These are phyloP conservation scores for Aspidoscelis tigris DNA, from an alignment of 2,113 vertebrate species.

Conservation along the genomic window DNA sequence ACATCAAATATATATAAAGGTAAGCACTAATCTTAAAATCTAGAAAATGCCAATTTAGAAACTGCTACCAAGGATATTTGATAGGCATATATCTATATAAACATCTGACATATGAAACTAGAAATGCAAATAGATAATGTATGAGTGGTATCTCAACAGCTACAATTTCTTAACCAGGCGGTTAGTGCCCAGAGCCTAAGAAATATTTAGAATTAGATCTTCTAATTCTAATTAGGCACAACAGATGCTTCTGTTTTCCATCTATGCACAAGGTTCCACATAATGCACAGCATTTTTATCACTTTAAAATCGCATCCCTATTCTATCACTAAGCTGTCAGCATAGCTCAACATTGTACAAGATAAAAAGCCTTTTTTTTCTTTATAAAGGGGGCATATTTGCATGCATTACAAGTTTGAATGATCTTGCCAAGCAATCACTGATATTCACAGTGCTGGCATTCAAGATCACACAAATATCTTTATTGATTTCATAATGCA, in stretches of 20 bases:
- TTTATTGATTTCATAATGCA: background rate
- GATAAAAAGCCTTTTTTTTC: background rate
- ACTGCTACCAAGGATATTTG: slow-evolving; percentile 3
- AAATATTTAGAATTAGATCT: background rate
- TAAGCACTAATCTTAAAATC: background rate
- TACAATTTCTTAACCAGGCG: background rate
- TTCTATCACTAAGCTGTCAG: background rate
- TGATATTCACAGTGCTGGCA: background rate
- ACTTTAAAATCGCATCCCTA: background rate
- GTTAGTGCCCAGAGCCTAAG: background rate
- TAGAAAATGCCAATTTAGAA: background rate
- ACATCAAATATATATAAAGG: background rate
- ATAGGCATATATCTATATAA: background rate
- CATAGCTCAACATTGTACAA: background rate
- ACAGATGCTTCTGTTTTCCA: background rate
- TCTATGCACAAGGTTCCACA: background rate
- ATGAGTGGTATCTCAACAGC: background rate
- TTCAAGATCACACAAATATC: background rate
- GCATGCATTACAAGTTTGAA: background rate
- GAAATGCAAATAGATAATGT: background rate
- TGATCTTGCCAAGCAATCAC: too few relatives aligned
- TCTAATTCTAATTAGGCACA: background rate
- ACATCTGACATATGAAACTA: background rate
- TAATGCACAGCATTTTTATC: background rate
- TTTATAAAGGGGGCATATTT: background rate